Conservation (phyloP, 1,140 invertebrate genomes). For the Matsumurasca onukii region DNA sequence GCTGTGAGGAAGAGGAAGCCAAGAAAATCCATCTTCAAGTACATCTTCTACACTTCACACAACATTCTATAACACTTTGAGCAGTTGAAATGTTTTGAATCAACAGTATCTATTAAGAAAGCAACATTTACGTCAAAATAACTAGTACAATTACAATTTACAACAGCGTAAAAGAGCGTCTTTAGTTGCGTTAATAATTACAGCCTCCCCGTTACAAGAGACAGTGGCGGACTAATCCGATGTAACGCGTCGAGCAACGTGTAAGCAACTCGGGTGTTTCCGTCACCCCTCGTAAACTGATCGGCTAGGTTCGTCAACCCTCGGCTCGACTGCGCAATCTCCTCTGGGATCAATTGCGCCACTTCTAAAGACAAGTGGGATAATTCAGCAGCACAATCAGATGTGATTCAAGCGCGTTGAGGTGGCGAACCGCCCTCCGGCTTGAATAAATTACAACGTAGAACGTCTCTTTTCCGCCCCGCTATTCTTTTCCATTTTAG, state of each 20-base stretch:
- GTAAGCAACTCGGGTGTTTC: neutral
- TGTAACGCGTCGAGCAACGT: neutral
- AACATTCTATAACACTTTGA: neutral
- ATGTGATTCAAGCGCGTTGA: slow-evolving; percentile 13
- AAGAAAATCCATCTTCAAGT: neutral
- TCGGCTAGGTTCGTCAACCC: neutral
- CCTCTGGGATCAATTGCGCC: slow-evolving; percentile 22
- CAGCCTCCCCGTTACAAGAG: neutral
- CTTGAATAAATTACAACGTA: slow-evolving; percentile 14
- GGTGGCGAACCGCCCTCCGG: slow-evolving; percentile 12
- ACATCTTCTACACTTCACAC: slow-evolving; percentile 9
- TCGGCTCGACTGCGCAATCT: slow-evolving; percentile 9
- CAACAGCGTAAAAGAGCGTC: slow-evolving; percentile 9
- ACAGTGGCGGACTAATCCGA: neutral
- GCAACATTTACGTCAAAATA: neutral
- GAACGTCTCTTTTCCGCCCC: slow-evolving; percentile 14
- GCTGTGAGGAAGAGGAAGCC: neutral
- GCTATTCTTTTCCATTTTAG: slow-evolving; percentile 24
- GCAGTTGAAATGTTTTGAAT: neutral
- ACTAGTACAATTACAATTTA: neutral
- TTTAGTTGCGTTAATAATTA: no score
- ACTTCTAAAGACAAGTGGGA: slow-evolving; percentile 25
- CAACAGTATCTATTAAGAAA: neutral
- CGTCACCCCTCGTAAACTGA: slow-evolving; percentile 1
- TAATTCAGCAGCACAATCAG: slow-evolving; percentile 17